A percentile compares a stretch with the other conserved stretches of the same genome.
These are phyloP conservation scores for Microtus richardsoni DNA, from an alignment of 2,113 vertebrate genomes.

Conservation along the genomic window DNA sequence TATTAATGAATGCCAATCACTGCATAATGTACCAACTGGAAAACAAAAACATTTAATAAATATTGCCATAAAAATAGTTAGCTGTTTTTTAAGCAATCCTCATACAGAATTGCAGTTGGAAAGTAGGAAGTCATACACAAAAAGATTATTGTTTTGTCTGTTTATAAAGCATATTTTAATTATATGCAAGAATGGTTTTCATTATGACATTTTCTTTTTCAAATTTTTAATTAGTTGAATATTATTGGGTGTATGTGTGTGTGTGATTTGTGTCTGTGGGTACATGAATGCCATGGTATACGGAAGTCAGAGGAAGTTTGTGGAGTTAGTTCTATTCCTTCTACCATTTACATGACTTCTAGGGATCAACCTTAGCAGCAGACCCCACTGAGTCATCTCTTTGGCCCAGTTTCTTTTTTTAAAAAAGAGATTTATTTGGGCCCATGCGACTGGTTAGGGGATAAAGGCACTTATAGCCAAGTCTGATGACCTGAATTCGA, in stretches of 20 bases:
- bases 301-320: neutral
- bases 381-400: neutral
- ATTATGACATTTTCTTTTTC: neutral
- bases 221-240: neutral
- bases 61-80: neutral
- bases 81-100: neutral
- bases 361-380: neutral
- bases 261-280: neutral
- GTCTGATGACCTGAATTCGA: neutral
- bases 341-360: neutral
- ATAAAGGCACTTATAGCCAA: neutral
- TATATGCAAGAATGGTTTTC: neutral
- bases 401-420: neutral
- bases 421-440: neutral
- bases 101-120: neutral
- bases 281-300: neutral
- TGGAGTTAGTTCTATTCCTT: neutral
- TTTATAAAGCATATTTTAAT: neutral
- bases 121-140: neutral
- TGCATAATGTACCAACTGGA: neutral
- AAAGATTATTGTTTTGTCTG: neutral
- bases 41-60: neutral
- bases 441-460: neutral
- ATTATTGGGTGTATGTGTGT: neutral
- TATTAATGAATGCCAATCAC: neutral